A percentile compares a stretch with the other conserved stretches of the same genome.
Evolutionary conservation across 2,888 invertebrate genomes (phyloP).

Genomic region (Dugesia japonica): DNA sequence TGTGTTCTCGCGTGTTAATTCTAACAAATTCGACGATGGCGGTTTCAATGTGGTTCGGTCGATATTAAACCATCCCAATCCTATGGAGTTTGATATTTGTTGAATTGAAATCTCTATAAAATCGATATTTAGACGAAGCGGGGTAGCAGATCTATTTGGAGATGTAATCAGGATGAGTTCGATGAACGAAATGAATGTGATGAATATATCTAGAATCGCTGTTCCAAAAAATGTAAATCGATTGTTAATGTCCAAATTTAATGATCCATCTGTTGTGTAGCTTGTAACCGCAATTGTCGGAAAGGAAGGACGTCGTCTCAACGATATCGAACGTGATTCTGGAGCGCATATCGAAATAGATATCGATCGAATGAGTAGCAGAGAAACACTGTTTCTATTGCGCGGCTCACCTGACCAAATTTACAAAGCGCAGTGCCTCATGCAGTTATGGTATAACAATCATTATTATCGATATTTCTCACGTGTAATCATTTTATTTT

Average conservation of each 20-base stretch:
- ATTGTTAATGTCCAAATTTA: background rate
- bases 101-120: too few species aligned
- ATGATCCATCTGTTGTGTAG: background rate
- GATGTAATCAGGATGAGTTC: background rate
- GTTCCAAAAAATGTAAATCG: background rate
- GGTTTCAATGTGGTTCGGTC: background rate
- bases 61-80: background rate
- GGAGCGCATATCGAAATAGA: background rate
- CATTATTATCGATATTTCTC: too few species aligned
- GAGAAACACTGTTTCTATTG: background rate
- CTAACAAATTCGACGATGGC: background rate
- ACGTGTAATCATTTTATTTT: background rate
- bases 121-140: background rate
- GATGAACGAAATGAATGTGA: background rate
- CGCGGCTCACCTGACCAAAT: background rate
- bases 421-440: background rate
- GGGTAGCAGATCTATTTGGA: background rate
- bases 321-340: background rate
- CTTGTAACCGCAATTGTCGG: background rate
- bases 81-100: background rate
- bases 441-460: background rate
- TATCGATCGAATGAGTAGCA: background rate
- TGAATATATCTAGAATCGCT: background rate
- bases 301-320: background rate
- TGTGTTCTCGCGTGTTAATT: background rate